Conservation (phyloP, 2,113 vertebrate genomes). For the Hyperopisus bebe region DNA sequence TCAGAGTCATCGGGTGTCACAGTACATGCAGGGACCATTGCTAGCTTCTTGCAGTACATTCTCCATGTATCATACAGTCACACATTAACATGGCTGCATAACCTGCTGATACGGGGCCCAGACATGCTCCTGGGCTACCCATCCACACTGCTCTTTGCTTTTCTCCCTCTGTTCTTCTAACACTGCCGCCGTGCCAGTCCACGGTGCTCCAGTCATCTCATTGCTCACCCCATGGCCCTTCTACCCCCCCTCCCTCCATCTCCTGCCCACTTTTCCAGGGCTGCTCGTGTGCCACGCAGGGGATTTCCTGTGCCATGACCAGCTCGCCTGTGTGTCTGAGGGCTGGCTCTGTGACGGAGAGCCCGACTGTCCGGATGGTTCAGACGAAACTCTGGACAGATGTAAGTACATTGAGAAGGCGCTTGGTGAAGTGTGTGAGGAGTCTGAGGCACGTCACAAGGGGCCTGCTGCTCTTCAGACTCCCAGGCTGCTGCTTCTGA, state of each 20-base stretch:
- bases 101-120: background rate
- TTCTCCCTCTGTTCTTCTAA: conserved; percentile 11
- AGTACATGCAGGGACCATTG: background rate
- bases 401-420: conserved; percentile 67
- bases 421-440: background rate
- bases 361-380: conserved; percentile 82
- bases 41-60: background rate
- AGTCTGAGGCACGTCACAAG: background rate
- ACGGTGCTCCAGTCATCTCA: conserved; percentile 24
- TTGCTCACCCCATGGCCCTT: conserved; percentile 49
- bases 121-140: background rate
- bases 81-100: background rate
- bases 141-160: conserved; percentile 21
- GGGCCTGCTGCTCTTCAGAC: background rate
- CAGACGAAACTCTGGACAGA: conserved; percentile 73
- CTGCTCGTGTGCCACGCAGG: conserved; percentile 74
- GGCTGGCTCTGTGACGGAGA: conserved; percentile 93
- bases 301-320: conserved; percentile 83
- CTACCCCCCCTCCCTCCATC: conserved; percentile 31
- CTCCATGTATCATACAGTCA: background rate
- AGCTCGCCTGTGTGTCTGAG: conserved; percentile 74
- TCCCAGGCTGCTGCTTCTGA: background rate
- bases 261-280: conserved; percentile 56
- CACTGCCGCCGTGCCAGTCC: background rate
- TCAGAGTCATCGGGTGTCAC: background rate